Base-by-base conservation (phyloP, 2,113 vertebrate species). In the Hippolais icterina region DNA sequence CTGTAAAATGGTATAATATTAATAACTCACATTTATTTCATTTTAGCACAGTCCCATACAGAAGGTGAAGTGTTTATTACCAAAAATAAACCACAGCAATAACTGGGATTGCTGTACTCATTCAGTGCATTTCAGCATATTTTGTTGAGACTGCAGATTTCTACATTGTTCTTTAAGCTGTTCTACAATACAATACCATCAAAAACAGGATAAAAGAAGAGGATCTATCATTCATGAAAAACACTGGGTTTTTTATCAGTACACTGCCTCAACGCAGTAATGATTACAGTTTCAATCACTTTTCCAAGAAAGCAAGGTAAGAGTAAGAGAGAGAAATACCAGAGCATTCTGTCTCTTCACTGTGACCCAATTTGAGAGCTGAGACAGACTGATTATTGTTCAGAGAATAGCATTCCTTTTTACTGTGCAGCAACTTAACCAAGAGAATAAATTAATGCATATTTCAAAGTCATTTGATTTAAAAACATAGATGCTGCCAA, bases 341-440 rank as follows among this genome's bases (percentile, higher is more conserved):
- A 4, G 29, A 81, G 50, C 56, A 57, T 2, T 2, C 59, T 83
- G 27, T 60, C 54, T 91, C 39, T 52, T 95, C 29, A 83, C 76
- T 78, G 44, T 91, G 94, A 95, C 93, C 89, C 82, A 95, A 11
- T 93, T 91, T 81, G 81, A 74, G 35, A 91, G 63, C 63, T 83
- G 70, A 87, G 85, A 78, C 44, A 95, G 75, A 85, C 35, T 76
- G 52, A 77, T 88, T 88, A 78, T 11, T 87, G 84, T 91, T 89
- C 82, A 70, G 71, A 89, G 69, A 94, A 87, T 35, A 92, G 82
- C 61, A 75, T 72, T 83, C 61, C 80, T 83, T 87, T 84, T 86
- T 57, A 63, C 65, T 83, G 41, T 37, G 85, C 33, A 68, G 71
- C 79, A 81, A 47, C 89, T 87, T 64, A 94, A 95, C 49, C 19